phyloP scores from a whole-genome alignment of 2,888 invertebrate species.

The Drosophila mayaguana region DNA sequence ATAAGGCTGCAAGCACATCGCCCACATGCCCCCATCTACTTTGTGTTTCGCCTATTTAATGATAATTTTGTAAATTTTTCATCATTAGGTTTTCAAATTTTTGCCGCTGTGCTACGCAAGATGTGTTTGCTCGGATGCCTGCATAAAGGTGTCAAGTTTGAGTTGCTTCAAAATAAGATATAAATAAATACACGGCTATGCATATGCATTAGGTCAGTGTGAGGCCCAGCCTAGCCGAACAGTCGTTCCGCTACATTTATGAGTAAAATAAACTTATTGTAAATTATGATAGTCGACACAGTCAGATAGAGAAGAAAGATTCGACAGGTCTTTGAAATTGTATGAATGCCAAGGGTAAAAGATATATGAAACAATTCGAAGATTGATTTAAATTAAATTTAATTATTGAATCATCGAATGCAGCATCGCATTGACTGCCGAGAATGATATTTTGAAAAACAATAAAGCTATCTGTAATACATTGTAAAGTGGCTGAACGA shows the following conservation, averaged over 20 bases:
- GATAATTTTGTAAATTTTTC: slow-evolving; percentile 42
- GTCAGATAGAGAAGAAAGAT: too few species aligned
- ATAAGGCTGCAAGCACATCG: slow-evolving; percentile 18
- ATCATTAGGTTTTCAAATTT: slow-evolving; percentile 39
- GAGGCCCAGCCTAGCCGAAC: neutral
- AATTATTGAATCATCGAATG: too few species aligned
- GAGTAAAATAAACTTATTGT: slow-evolving; percentile 5
- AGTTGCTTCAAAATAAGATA: slow-evolving; percentile 20
- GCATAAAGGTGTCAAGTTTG: slow-evolving; percentile 56
- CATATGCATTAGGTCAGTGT: slow-evolving; percentile 38
- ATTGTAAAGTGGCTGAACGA: too few species aligned
- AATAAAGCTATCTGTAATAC: too few species aligned
- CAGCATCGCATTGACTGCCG: too few species aligned
- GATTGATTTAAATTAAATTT: too few species aligned
- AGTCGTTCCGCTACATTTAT: slow-evolving; percentile 20
- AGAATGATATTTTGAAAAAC: too few species aligned
- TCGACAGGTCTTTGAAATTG: too few species aligned
- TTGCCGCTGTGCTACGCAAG: slow-evolving; percentile 60
- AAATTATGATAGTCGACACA: too few species aligned
- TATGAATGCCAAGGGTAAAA: too few species aligned
- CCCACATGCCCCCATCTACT: slow-evolving; percentile 30
- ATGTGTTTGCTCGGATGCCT: slow-evolving; percentile 28
- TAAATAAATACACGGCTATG: slow-evolving; percentile 4
- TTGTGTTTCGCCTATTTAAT: slow-evolving; percentile 15
- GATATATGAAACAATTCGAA: too few species aligned